Conservation (phyloP, 2,888 invertebrate genomes). For the Brachyptera risi region DNA sequence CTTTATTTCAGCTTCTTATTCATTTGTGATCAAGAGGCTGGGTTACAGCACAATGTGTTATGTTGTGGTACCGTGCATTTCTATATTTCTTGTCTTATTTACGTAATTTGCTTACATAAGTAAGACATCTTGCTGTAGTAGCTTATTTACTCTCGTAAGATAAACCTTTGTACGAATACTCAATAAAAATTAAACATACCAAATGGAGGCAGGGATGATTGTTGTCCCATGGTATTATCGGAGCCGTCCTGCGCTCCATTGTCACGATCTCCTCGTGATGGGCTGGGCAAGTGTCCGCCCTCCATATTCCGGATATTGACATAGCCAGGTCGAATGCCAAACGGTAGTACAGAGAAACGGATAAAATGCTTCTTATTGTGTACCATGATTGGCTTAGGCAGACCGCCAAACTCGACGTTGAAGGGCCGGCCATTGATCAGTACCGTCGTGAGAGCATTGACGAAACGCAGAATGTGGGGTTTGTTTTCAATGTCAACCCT, state of each 20-base stretch:
- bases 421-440: constrained; percentile 74
- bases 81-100: too few species aligned
- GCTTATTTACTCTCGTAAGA: too few species aligned
- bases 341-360: constrained; percentile 73
- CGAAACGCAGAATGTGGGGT: constrained; percentile 72
- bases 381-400: constrained; percentile 73
- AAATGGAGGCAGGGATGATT: constrained; percentile 41
- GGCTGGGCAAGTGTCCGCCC: constrained; percentile 48
- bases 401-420: constrained; percentile 71
- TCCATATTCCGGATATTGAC: constrained; percentile 70
- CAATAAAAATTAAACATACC: too few species aligned
- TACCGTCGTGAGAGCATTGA: constrained; percentile 70
- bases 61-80: too few species aligned
- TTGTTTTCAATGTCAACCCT: constrained; percentile 66
- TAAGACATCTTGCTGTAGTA: too few species aligned
- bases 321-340: constrained; percentile 66
- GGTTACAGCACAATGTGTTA: too few species aligned
- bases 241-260: constrained; percentile 39
- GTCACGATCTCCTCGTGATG: constrained; percentile 36
- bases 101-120: too few species aligned
- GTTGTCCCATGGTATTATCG: constrained; percentile 32
- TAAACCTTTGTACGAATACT: too few species aligned
- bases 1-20: too few species aligned
- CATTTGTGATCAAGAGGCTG: too few species aligned
- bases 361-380: constrained; percentile 75